phyloP scores from a whole-genome alignment of 2,797 vertebrate species.

The Parotocinclus haroldoi region DNA sequence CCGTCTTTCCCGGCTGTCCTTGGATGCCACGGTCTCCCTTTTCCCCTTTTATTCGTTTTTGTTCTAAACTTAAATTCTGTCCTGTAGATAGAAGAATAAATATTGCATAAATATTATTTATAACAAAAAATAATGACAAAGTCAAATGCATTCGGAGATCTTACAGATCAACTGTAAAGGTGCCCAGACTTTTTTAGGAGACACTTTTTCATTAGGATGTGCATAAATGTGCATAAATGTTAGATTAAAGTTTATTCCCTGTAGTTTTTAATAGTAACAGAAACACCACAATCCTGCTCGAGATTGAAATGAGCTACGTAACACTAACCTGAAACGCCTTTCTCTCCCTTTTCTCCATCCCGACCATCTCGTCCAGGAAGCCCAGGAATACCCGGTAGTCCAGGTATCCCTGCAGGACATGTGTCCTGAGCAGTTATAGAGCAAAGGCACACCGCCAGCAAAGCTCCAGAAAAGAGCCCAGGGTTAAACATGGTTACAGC shows the following conservation, averaged over 20 bases:
- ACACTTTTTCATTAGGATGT: no score
- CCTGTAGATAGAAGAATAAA: constrained; percentile 57
- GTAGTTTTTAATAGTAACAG: no score
- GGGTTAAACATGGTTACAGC: constrained; percentile 42
- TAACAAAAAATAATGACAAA: no score
- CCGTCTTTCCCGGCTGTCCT: constrained; percentile 70
- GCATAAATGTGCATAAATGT: no score
- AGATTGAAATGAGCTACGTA: no score
- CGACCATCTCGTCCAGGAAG: constrained; percentile 73
- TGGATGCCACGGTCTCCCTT: constrained; percentile 58
- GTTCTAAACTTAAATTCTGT: constrained; percentile 38
- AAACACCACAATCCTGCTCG: no score
- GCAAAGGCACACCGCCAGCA: constrained; percentile 34
- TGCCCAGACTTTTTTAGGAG: no score
- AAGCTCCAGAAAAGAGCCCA: neutral
- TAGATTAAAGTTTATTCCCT: no score
- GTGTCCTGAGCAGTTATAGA: constrained; percentile 31
- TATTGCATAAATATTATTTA: neutral
- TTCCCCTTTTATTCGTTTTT: constrained; percentile 59
- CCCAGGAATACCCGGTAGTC: constrained; percentile 73
- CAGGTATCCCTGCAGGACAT: constrained; percentile 65
- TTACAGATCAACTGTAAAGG: no score
- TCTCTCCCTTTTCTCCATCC: constrained; percentile 73
- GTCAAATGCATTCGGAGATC: no score
- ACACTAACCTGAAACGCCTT: constrained; percentile 74